A percentile compares a stretch with the other conserved stretches of the same genome.
These are phyloP conservation scores for Mesocentrotus franciscanus DNA, from an alignment of 53 echinoderm and acorn worm species.

Conservation along the genomic window DNA sequence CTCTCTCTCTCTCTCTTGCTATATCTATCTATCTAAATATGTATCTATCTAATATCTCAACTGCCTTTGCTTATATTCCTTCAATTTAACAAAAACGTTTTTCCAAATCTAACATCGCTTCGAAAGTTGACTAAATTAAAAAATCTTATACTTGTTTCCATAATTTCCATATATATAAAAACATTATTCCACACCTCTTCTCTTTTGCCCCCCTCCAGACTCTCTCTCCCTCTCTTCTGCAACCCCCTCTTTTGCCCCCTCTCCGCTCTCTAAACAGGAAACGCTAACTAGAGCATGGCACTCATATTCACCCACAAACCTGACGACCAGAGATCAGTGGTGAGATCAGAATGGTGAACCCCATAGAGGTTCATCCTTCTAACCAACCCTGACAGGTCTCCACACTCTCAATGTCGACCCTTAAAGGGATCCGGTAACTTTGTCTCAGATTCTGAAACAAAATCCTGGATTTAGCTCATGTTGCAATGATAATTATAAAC, in stretches of 20 bases:
- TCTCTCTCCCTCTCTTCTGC: background rate
- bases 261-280: conserved; percentile 50
- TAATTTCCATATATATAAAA: no score
- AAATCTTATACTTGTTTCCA: no score
- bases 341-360: background rate
- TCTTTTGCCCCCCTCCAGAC: background rate
- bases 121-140: no score
- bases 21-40: background rate
- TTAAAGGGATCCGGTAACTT: no score
- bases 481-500: no score
- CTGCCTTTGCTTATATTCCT: no score
- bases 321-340: conserved; percentile 8
- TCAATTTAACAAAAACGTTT: no score
- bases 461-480: no score
- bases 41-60: no score
- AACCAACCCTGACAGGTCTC: conserved; percentile 19
- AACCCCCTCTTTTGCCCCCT: conserved; percentile 1
- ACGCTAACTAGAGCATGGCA: conserved; percentile 50
- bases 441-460: no score
- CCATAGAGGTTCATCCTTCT: background rate
- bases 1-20: background rate
- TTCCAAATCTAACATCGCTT: no score
- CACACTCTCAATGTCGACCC: conserved; percentile 12
- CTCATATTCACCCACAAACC: conserved; percentile 55
- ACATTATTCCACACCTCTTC: background rate